These are phyloP conservation scores for Chymomyza amoena DNA, from an alignment of 2,888 invertebrate species.

Conservation along the genomic window DNA sequence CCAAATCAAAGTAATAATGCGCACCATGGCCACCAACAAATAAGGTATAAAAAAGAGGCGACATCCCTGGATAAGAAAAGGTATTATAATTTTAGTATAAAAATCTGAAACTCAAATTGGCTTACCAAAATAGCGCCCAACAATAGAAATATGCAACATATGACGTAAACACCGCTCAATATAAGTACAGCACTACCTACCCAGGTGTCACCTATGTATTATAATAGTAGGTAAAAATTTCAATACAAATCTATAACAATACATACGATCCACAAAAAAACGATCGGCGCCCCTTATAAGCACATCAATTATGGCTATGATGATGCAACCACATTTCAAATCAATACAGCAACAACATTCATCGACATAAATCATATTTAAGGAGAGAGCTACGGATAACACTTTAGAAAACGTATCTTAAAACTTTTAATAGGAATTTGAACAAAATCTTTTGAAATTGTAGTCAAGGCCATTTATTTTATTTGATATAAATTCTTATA, in stretches of 20 bases:
- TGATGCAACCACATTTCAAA: constrained; percentile 50
- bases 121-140: constrained; percentile 48
- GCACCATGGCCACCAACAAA: constrained; percentile 36
- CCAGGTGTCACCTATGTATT: constrained; percentile 28
- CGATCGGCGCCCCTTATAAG: constrained; percentile 52
- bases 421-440: not conserved
- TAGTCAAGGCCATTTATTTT: not conserved
- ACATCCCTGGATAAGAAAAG: constrained; percentile 11
- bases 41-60: constrained; percentile 48
- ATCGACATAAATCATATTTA: constrained; percentile 51
- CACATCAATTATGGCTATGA: constrained; percentile 54
- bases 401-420: not conserved
- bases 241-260: not conserved
- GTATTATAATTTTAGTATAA: not conserved
- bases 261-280: constrained; percentile 55
- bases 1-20: constrained; percentile 32
- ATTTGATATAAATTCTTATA: not conserved
- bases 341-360: constrained; percentile 54
- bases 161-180: constrained; percentile 53
- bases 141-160: constrained; percentile 45
- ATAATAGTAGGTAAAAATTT: not conserved
- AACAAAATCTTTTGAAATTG: not conserved
- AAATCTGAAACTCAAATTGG: too few species aligned
- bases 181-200: constrained; percentile 40
- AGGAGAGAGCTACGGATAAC: not conserved